A percentile compares a stretch with the other conserved stretches of the same genome.
These are phyloP conservation scores for Pangasius mekongensis DNA, from an alignment of 2,797 vertebrate genomes.

Conservation along the genomic window DNA sequence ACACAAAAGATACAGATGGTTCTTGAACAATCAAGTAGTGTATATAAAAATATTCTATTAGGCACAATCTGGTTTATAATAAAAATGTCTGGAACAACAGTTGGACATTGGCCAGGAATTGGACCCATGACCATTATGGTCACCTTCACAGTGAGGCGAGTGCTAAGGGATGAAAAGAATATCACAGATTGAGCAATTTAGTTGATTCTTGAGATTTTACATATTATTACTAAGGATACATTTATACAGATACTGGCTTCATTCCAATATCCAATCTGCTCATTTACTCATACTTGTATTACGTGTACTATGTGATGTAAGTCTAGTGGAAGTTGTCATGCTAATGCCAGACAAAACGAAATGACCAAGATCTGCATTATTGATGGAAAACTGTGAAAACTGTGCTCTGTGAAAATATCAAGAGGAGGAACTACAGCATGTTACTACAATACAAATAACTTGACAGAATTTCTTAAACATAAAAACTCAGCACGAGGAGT, in stretches of 20 bases:
- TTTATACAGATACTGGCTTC: neutral
- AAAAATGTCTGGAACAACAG: neutral
- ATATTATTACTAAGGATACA: neutral
- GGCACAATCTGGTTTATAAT: neutral
- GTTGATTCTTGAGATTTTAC: neutral
- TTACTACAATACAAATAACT: neutral
- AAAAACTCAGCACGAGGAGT: neutral
- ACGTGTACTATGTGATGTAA: neutral
- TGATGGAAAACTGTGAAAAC: neutral
- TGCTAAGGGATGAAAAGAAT: neutral
- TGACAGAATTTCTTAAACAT: neutral
- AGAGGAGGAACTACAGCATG: neutral
- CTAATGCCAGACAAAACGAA: neutral
- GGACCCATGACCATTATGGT: neutral
- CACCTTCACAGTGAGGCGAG: neutral
- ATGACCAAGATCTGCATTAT: neutral
- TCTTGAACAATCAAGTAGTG: neutral
- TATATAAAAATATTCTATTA: neutral
- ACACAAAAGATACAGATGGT: neutral
- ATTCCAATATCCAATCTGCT: neutral
- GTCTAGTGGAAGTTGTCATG: neutral
- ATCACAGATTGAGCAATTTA: neutral
- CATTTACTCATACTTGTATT: neutral
- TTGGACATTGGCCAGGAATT: neutral
- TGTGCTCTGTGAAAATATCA: neutral